Base-by-base conservation (phyloP, 2,797 vertebrate species). In the Parotocinclus haroldoi region DNA sequence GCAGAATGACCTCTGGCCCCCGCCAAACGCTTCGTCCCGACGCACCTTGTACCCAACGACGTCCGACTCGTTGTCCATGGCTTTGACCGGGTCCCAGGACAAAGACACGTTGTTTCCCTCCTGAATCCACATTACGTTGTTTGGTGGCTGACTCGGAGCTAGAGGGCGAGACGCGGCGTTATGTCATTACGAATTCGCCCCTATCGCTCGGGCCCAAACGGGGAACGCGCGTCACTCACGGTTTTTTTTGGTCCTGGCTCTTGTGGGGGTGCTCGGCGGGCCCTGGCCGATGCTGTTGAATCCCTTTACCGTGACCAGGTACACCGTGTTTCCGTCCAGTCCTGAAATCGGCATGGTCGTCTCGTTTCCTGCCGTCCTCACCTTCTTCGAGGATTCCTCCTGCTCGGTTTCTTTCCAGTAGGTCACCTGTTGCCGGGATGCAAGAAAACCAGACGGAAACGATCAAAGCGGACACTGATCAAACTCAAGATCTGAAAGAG, bases 21-120 rank as follows among this genome's bases (percentile, higher is more conserved):
- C 40, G 18, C 1, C 42, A 4, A 36, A 37, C 27, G 37, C 2
- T 55, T 10, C n/a, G 14, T 54, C 9, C 49, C 39, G 9, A 19
- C 11, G 86, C 75, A 96, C 96, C 96, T 95, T 96, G 77, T 99
- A 99, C n/a, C 96, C 96, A 73, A 94, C 92, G 80, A 98, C 95
- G 42, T 95, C 93, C 1, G 96, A 99, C 78, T 99, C 96, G n/a
- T 27, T 16, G 45, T 16, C 45, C 13, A 0, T 45, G 14, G 38
- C 10, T 40, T 56, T 38, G 6, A 99, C 96, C 0, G 94, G 94
- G 58, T 97, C 94, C 96, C 96, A 99, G 56, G 82, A 93, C 63
- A 99, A 78, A 62, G 95, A 94, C 27, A 99, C 91, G 14, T 96
- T 94, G 75, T 95, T 92, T 0, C 95, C 96, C n/a, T 96, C 95